phyloP scores from a whole-genome alignment of 1,140 invertebrate species.

The Drosophila parabipectinata region DNA sequence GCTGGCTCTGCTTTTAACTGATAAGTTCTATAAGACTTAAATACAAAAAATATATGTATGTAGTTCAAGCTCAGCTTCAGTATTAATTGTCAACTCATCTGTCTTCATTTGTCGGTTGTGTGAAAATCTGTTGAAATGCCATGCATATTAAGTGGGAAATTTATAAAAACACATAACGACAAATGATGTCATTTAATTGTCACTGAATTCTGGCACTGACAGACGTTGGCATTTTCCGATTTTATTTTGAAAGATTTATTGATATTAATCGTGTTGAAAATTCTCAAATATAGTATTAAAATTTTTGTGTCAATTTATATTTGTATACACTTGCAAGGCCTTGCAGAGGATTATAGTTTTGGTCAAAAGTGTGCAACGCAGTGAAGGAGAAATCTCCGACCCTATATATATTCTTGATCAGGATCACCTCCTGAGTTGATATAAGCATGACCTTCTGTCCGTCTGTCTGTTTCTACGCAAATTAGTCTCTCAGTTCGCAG shows the following conservation, averaged over 20 bases:
- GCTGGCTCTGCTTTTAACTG: constrained; percentile 18
- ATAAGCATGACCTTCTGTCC: no score
- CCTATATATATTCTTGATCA: no score
- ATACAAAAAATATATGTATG: no score
- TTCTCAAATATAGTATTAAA: not conserved
- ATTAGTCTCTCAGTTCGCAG: no score
- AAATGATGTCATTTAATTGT: constrained; percentile 50
- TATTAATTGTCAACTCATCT: constrained; percentile 66
- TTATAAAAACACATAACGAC: constrained; percentile 26
- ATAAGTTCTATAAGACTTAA: constrained; percentile 32
- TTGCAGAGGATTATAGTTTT: no score
- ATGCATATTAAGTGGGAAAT: constrained; percentile 46
- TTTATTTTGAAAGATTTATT: constrained; percentile 12
- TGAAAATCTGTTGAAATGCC: constrained; percentile 38
- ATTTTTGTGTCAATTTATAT: no score
- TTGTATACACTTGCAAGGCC: no score
- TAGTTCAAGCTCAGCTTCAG: constrained; percentile 41
- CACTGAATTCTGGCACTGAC: constrained; percentile 37
- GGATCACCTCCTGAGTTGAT: no score
- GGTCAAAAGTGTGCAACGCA: no score
- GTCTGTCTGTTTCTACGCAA: no score
- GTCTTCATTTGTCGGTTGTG: constrained; percentile 44
- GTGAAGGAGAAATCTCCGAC: no score
- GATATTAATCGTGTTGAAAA: not conserved
- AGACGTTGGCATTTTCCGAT: constrained; percentile 20